Conservation (phyloP, 1,140 invertebrate species). For the Zaprionus vittiger region DNA sequence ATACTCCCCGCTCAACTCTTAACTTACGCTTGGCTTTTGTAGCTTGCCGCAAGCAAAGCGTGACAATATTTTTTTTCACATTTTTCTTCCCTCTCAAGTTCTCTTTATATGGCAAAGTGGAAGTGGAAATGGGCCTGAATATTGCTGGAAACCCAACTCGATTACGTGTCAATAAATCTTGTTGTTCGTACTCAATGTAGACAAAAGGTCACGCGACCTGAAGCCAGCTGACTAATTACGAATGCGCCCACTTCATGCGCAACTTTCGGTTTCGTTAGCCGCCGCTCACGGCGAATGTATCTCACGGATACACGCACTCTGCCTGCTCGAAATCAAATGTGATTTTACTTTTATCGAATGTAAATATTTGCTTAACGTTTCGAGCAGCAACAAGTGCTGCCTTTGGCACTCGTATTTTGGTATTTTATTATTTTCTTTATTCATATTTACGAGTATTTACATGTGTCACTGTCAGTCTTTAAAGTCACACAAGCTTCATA, state of each 20-base stretch:
- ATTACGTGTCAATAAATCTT: conserved; percentile 47
- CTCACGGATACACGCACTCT: conserved; percentile 38
- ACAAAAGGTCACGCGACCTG: conserved; percentile 55
- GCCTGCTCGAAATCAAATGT: conserved; percentile 16
- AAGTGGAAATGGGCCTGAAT: conserved; percentile 2
- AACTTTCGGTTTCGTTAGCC: conserved; percentile 42
- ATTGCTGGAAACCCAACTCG: conserved; percentile 24
- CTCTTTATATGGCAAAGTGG: not conserved
- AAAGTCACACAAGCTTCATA: conserved; percentile 22
- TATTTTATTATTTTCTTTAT: conserved; percentile 13
- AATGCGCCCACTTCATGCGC: conserved; percentile 58
- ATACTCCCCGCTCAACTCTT: not conserved
- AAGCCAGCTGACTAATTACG: conserved; percentile 55
- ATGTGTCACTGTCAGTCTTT: conserved; percentile 8
- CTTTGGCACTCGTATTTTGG: conserved; percentile 41
- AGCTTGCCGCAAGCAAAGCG: conserved; percentile 23
- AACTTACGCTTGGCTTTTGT: conserved; percentile 26
- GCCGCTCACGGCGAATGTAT: conserved; percentile 32
- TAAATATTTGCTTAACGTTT: conserved; percentile 58
- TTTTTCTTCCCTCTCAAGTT: not conserved
- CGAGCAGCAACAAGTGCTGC: conserved; percentile 53
- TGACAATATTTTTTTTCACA: conserved; percentile 30
- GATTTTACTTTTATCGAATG: conserved; percentile 50
- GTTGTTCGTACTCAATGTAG: conserved; percentile 15
- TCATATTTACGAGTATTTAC: conserved; percentile 29